phyloP scores from a whole-genome alignment of 2,888 invertebrate species.

The Trypoxylon attenuatum region DNA sequence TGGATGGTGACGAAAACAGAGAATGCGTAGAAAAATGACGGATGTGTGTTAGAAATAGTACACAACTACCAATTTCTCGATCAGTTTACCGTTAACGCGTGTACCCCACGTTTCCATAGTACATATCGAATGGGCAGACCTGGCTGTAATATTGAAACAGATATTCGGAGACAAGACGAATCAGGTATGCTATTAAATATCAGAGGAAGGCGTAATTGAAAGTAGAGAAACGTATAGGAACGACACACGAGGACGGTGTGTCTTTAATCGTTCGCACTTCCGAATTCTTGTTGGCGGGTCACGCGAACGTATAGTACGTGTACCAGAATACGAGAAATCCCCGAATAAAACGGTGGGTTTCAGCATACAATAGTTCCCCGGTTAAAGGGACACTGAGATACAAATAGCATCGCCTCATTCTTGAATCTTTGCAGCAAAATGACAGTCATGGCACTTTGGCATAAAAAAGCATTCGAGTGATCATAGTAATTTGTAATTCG shows the following conservation, averaged over 20 bases:
- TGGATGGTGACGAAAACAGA: too few relatives aligned
- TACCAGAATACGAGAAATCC: too few relatives aligned
- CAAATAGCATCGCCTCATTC: neutral
- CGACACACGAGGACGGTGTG: neutral
- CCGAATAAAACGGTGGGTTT: neutral
- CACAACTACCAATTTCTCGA: too few relatives aligned
- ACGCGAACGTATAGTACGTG: too few relatives aligned
- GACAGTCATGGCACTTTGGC: neutral
- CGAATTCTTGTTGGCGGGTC: neutral
- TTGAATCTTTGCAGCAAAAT: neutral
- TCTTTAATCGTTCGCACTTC: neutral
- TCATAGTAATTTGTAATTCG: neutral
- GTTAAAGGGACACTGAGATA: neutral
- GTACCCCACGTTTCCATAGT: too few relatives aligned
- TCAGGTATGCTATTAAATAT: neutral
- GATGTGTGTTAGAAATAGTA: too few relatives aligned
- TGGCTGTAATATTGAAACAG: too few relatives aligned
- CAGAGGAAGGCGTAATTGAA: neutral
- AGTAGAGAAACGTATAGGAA: neutral
- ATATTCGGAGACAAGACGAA: too few relatives aligned
- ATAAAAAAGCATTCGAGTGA: neutral
- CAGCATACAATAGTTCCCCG: neutral
- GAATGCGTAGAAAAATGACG: too few relatives aligned
- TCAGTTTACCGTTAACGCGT: too few relatives aligned
- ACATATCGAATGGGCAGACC: too few relatives aligned